Conservation (phyloP, 2,888 invertebrate genomes). For the Pomacea canaliculata region DNA sequence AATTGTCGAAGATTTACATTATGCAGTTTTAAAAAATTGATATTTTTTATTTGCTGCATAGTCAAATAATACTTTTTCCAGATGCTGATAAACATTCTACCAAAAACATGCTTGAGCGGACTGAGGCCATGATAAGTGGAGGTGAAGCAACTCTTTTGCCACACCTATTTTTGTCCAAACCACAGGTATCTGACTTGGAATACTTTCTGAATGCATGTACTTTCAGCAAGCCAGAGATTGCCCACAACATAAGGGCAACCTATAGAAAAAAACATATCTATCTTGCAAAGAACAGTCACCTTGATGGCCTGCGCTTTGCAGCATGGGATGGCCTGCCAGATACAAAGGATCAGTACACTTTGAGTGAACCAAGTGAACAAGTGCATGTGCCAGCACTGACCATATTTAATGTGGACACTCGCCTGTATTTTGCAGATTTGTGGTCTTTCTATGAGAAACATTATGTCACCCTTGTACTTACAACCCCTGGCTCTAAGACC, state of each 20-base stretch:
- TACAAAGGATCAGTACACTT: neutral
- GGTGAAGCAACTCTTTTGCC: neutral
- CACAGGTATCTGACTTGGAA: neutral
- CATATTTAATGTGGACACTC: conserved; percentile 17
- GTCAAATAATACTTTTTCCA: neutral
- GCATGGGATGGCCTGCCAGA: conserved; percentile 3
- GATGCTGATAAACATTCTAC: conserved; percentile 1
- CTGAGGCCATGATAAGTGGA: conserved; percentile 1
- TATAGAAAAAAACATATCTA: neutral
- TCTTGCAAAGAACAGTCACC: neutral
- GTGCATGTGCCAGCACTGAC: conserved; percentile 8
- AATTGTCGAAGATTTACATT: too few relatives aligned
- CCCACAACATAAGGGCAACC: too few relatives aligned
- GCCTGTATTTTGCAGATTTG: conserved; percentile 20
- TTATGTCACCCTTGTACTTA: conserved; percentile 11
- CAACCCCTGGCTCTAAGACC: conserved; percentile 12
- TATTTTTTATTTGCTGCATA: neutral
- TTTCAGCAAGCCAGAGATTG: neutral
- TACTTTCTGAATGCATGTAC: neutral
- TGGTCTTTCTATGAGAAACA: conserved; percentile 20
- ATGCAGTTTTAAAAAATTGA: too few relatives aligned
- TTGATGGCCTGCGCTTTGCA: conserved; percentile 7
- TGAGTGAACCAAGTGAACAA: neutral
- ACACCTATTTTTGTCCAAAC: conserved; percentile 9
- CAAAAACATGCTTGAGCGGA: neutral